A percentile compares a stretch with the other conserved stretches of the same genome.
Conservation (phyloP, 2,888 invertebrate species). For the Zele albiditarsus region DNA sequence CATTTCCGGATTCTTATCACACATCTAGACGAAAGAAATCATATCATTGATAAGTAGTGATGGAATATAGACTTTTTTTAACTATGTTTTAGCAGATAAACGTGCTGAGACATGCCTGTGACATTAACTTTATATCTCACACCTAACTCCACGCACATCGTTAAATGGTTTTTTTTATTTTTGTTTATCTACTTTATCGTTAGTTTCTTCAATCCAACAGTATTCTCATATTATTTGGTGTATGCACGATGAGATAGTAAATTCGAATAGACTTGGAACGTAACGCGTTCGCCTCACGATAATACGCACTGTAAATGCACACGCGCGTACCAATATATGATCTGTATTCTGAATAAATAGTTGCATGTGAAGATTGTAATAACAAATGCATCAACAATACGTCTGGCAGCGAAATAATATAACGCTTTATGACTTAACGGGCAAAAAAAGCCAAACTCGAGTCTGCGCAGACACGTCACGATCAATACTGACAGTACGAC, state of each 20-base stretch:
- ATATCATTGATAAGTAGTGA: background rate
- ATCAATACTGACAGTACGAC: background rate
- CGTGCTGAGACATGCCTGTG: background rate
- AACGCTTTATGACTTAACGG: background rate
- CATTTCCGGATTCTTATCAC: slow-evolving; percentile 83
- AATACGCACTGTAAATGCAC: too few relatives aligned
- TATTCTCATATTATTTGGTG: too few relatives aligned
- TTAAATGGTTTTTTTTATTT: too few relatives aligned
- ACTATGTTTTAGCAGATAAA: background rate
- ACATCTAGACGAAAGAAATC: slow-evolving; percentile 74
- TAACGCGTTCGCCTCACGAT: too few relatives aligned
- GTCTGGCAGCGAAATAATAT: too few relatives aligned
- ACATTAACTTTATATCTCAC: background rate
- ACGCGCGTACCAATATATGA: background rate
- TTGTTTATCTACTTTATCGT: background rate
- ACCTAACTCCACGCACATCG: background rate
- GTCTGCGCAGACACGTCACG: background rate
- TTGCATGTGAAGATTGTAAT: background rate
- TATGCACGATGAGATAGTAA: too few relatives aligned
- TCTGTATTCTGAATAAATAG: background rate
- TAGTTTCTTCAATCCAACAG: background rate
- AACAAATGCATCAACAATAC: background rate
- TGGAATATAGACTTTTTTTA: too few relatives aligned
- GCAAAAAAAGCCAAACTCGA: background rate
- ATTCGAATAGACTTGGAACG: too few relatives aligned